Percentiles rank a stretch among this genome's conserved stretches.
Evolutionary conservation across 2,113 vertebrate species (phyloP).

Genomic region (Corvus moneduloides): DNA sequence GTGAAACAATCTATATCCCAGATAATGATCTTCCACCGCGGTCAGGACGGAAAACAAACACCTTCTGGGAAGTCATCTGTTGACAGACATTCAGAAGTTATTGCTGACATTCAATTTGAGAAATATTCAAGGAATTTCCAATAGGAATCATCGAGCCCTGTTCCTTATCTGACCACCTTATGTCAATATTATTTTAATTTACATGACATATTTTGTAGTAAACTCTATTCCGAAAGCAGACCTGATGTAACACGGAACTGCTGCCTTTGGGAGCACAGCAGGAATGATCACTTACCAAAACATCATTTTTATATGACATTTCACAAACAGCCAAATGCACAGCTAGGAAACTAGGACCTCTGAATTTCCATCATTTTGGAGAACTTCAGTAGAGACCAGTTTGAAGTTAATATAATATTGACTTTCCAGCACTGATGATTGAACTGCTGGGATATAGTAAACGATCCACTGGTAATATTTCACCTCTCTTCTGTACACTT

Average conservation of each 20-base stretch:
- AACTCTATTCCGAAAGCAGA: background rate
- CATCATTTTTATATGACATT: slow-evolving; percentile 21
- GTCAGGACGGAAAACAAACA: background rate
- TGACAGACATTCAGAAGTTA: background rate
- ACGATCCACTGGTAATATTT: background rate
- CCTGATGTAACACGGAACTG: background rate
- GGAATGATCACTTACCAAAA: slow-evolving; percentile 25
- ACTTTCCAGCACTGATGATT: slow-evolving; percentile 50
- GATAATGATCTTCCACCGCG: background rate
- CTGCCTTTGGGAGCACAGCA: background rate
- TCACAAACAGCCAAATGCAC: slow-evolving; percentile 1
- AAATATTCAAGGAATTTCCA: background rate
- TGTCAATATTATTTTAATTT: background rate
- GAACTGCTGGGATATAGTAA: background rate
- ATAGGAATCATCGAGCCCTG: background rate
- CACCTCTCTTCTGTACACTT: background rate
- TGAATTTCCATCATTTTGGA: slow-evolving; percentile 42
- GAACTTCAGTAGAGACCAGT: slow-evolving; percentile 1
- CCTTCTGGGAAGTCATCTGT: background rate
- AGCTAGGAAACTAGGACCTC: background rate
- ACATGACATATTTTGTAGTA: background rate
- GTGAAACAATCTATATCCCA: background rate
- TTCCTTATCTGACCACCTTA: background rate
- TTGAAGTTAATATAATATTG: slow-evolving; percentile 44
- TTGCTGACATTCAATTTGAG: background rate